Evolutionary conservation across 64 coral and sea anemone genomes (phyloP), one percentile per base, ranked within the genome.

Genomic region (Montipora foliosa): DNA sequence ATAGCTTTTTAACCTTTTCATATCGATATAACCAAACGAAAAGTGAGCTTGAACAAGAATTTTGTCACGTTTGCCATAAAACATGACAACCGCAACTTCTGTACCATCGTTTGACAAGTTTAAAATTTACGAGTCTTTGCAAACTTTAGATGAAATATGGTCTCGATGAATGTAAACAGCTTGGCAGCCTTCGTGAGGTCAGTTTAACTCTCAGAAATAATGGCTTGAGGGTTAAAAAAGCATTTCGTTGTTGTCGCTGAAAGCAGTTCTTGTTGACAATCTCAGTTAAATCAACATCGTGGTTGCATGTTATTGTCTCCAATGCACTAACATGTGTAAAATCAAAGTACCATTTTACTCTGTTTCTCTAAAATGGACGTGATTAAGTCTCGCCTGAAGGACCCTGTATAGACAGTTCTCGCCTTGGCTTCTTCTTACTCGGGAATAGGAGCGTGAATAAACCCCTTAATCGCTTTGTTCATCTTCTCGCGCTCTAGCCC

Each of bases 381-480:
- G 61, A 64, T 64, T 11, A 64, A 12, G 61, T 7, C 59, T 44
- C 12, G 6, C 50, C 52, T 21, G 1, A 51, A 20, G 5, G 12
- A 19, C 4, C 50, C 52, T 21, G 1, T 19, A 9, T 6, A 4
- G 20, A 8, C 4, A 68, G 29, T 67, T 67, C 60, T 67, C 47
- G 1, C 15, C 44, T 8, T 4, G 13, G 1, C 29, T 44, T 1
- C 4, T 7, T 6, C 17, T 86, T 88, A 93, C 68, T 93, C 92
- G 5, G 92, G 92, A 70, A 93, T 93, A 4, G 92, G 84, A 4
- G 84, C 44, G 68, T 85, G 84, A 59, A 72, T 58, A 12, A 60
- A 55, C 22, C 57, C 46, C 45, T 75, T 87, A 8, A 71, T 88
- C 4, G 52, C 25, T 60, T 86, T 86, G 75, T 76, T 60, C 53